phyloP scores from a whole-genome alignment of 2,113 vertebrate genomes.

The Okapia johnstoni region DNA sequence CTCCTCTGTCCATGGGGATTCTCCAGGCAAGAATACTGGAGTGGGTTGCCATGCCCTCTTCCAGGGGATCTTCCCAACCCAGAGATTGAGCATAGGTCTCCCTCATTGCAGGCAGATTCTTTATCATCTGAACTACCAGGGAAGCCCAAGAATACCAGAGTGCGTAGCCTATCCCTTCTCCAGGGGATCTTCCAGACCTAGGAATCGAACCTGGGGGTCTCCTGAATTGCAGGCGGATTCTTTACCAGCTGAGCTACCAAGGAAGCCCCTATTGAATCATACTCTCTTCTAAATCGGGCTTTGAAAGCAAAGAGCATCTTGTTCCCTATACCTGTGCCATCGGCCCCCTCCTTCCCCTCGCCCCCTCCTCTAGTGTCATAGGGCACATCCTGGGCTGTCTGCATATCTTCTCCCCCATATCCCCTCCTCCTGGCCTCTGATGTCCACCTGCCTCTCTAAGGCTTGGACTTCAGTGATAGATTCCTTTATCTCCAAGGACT shows the following conservation, averaged over 20 bases:
- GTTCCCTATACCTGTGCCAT: background rate
- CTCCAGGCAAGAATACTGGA: background rate
- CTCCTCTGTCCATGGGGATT: background rate
- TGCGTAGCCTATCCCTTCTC: background rate
- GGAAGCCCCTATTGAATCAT: background rate
- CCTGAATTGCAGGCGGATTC: background rate
- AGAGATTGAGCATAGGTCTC: background rate
- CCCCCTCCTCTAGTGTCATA: background rate
- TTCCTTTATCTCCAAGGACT: background rate
- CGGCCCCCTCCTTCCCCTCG: accelerated
- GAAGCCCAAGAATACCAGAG: background rate
- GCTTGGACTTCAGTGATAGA: background rate
- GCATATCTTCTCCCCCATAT: background rate
- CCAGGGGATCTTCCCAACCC: background rate
- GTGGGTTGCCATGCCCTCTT: background rate
- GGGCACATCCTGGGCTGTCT: background rate
- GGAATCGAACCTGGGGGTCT: background rate
- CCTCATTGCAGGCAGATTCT: background rate
- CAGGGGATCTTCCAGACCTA: background rate
- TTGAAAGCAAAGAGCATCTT: background rate
- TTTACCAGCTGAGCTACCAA: background rate
- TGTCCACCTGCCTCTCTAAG: background rate
- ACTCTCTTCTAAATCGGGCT: background rate
- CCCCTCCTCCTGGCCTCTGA: background rate
- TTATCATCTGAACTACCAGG: background rate